phyloP scores from a whole-genome alignment of 1,140 invertebrate genomes.

The Temnothorax longispinosus region DNA sequence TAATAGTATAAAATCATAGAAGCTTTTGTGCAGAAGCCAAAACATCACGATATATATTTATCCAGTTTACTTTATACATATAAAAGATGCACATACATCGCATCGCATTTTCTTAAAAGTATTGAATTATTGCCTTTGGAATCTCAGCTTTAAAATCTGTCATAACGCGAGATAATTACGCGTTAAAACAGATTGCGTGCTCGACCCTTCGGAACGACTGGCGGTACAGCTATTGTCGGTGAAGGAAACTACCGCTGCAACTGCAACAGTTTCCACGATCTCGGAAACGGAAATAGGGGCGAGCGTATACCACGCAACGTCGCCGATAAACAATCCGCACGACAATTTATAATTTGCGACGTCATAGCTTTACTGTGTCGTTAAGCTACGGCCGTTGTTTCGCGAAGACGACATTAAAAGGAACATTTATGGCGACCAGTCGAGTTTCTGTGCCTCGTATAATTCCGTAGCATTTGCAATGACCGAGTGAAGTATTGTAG shows the following conservation, averaged over 20 bases:
- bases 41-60: not conserved
- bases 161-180: slow-evolving; percentile 28
- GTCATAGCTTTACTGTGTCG: slow-evolving; percentile 27
- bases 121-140: not conserved
- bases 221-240: not conserved
- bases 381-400: slow-evolving; percentile 48
- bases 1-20: not conserved
- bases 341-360: slow-evolving; percentile 56
- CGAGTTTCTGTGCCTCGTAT: slow-evolving; percentile 1
- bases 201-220: not conserved
- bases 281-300: not conserved
- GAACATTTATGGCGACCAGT: slow-evolving; percentile 46
- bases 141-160: not conserved
- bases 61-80: not conserved
- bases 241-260: slow-evolving; percentile 20
- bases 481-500: not conserved
- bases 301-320: not conserved
- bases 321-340: slow-evolving; percentile 55
- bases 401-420: slow-evolving; percentile 43
- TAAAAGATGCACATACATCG: not conserved
- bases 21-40: not conserved
- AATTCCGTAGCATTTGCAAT: not conserved
- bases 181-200: slow-evolving; percentile 29
- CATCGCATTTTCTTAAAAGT: not conserved
- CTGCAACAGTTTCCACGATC: not conserved